These are phyloP conservation scores for Dynastes hyllus DNA, from an alignment of 2,888 invertebrate species.

Conservation along the genomic window DNA sequence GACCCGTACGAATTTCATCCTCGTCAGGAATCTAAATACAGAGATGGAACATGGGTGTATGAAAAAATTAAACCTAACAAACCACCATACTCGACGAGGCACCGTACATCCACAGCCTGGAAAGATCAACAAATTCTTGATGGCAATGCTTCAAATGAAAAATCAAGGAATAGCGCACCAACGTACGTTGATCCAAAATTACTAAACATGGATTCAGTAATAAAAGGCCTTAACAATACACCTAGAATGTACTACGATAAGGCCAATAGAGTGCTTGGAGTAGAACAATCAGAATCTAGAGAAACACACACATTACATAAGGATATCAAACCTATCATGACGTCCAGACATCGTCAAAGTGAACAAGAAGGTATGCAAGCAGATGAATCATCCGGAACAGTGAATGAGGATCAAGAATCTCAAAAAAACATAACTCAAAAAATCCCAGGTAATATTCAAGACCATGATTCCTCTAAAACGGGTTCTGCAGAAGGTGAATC, in stretches of 20 bases:
- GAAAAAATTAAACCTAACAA: slow-evolving; percentile 25
- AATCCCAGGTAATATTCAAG: too few relatives aligned
- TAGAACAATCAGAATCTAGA: not conserved
- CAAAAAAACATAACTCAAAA: too few relatives aligned
- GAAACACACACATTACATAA: not conserved
- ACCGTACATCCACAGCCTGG: not conserved
- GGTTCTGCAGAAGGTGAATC: not conserved
- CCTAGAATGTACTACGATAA: slow-evolving; percentile 10
- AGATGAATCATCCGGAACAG: too few relatives aligned
- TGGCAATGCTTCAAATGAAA: not conserved
- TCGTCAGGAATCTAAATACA: slow-evolving; percentile 29
- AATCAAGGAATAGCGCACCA: not conserved
- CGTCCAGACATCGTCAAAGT: not conserved
- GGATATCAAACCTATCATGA: not conserved
- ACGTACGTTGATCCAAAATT: slow-evolving; percentile 39
- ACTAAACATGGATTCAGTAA: slow-evolving; percentile 29
- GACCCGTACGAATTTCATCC: slow-evolving; percentile 44
- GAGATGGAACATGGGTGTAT: slow-evolving; percentile 35
- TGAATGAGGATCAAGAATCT: too few relatives aligned
- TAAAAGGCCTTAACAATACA: slow-evolving; percentile 13
- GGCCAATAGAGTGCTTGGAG: slow-evolving; percentile 7
- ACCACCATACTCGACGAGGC: slow-evolving; percentile 31
- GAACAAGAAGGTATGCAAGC: not conserved
- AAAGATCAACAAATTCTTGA: slow-evolving; percentile 20
- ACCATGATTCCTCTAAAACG: too few relatives aligned